A percentile compares a stretch with the other conserved stretches of the same genome.
These are phyloP conservation scores for Pseudococcus longispinus DNA, from an alignment of 2,888 invertebrate species.

Conservation along the genomic window DNA sequence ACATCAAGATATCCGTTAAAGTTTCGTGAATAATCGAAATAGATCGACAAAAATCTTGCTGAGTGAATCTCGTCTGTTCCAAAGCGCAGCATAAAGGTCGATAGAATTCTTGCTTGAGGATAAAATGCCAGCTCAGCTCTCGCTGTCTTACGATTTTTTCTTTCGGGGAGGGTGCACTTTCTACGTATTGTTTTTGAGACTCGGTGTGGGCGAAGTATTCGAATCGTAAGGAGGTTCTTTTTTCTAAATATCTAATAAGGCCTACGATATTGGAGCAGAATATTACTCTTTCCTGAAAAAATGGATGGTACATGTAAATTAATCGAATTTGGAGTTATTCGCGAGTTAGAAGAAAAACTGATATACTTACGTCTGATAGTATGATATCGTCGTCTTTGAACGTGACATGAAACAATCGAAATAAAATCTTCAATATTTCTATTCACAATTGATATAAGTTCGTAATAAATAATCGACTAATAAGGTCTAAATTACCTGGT, in stretches of 20 bases:
- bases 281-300: neutral
- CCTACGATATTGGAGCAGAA: neutral
- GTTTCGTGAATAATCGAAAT: neutral
- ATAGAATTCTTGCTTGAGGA: neutral
- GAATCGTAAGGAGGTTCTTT: neutral
- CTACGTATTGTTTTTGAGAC: neutral
- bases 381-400: neutral
- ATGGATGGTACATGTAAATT: neutral
- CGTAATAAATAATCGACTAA: neutral
- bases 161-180: neutral
- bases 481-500: neutral
- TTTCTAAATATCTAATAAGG: neutral
- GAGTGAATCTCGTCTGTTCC: neutral
- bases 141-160: neutral
- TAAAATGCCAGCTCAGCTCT: neutral
- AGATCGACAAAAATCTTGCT: neutral
- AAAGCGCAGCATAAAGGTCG: neutral
- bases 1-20: neutral
- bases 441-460: neutral
- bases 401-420: neutral
- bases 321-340: neutral
- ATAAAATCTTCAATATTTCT: too few relatives aligned
- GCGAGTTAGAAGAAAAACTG: neutral
- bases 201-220: neutral
- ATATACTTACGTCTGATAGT: neutral